phyloP scores from a whole-genome alignment of 2,113 vertebrate genomes.

The Eretmochelys imbricata region DNA sequence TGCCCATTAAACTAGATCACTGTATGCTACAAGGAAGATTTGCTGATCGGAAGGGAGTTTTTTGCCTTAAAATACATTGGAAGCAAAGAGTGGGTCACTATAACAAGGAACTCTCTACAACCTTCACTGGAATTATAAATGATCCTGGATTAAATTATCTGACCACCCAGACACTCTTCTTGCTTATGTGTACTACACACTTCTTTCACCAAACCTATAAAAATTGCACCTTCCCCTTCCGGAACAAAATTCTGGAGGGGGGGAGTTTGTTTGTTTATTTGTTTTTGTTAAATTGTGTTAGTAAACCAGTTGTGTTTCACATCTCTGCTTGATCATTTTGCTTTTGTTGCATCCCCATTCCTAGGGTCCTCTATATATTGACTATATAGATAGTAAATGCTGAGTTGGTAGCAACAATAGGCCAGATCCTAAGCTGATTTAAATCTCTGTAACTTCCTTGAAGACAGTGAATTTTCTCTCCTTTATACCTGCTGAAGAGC shows the following conservation, averaged over 20 bases:
- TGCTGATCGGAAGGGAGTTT: background rate
- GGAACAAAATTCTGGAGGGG: too few species aligned
- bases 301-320: background rate
- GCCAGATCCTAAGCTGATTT: background rate
- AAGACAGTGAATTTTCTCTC: background rate
- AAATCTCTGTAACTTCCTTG: background rate
- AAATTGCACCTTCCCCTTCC: background rate
- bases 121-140: background rate
- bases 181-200: background rate
- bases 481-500: background rate
- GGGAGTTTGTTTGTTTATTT: background rate
- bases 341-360: background rate
- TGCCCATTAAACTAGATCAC: background rate
- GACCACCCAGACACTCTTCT: background rate
- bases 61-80: background rate
- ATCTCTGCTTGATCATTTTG: background rate
- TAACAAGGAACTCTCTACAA: background rate
- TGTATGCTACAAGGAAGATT: background rate
- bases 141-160: background rate
- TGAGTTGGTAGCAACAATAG: background rate
- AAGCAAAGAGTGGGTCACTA: background rate
- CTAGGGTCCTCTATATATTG: background rate
- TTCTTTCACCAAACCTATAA: background rate
- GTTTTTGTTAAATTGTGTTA: background rate
- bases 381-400: background rate